Evolutionary conservation across 2,888 invertebrate species (phyloP).

Genomic region (Erannis defoliaria): DNA sequence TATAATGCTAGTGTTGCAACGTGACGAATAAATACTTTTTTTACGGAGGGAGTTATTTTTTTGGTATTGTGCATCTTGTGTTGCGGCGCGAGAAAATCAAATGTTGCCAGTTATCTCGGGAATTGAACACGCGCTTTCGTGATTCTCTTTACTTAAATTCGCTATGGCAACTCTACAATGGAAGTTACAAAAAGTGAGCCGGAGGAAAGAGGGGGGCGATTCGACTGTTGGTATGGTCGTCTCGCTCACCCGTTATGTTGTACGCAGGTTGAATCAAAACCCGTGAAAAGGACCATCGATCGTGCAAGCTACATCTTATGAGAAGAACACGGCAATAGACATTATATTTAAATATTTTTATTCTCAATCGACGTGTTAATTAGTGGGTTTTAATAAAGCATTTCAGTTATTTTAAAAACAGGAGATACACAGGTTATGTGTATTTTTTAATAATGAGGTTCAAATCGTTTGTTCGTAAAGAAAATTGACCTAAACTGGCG

Average conservation of each 20-base stretch:
- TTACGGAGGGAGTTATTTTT: conserved; percentile 76
- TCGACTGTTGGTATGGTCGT: conserved; percentile 71
- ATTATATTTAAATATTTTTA: conserved; percentile 20
- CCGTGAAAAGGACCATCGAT: conserved; percentile 64
- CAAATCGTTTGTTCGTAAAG: no score
- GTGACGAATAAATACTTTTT: conserved; percentile 68
- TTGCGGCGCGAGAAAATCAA: conserved; percentile 67
- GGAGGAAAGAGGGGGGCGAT: conserved; percentile 81
- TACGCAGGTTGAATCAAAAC: conserved; percentile 85
- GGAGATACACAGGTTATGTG: no score
- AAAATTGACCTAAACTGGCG: no score
- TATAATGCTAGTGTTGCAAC: conserved; percentile 70
- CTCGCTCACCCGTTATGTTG: conserved; percentile 83
- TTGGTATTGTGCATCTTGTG: conserved; percentile 85
- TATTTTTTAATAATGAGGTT: no score
- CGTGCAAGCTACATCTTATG: conserved; percentile 30
- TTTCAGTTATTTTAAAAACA: neutral
- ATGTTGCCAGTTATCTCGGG: conserved; percentile 54
- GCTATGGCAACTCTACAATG: conserved; percentile 58
- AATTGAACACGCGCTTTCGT: neutral
- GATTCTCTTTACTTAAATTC: conserved; percentile 11
- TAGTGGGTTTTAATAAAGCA: conserved; percentile 2
- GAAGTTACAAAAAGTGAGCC: conserved; percentile 66
- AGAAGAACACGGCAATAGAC: conserved; percentile 29
- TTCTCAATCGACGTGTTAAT: conserved; percentile 16